A percentile compares a stretch with the other conserved stretches of the same genome.
phyloP scores from a whole-genome alignment of 2,888 invertebrate genomes.

The Ennomos erosarius region DNA sequence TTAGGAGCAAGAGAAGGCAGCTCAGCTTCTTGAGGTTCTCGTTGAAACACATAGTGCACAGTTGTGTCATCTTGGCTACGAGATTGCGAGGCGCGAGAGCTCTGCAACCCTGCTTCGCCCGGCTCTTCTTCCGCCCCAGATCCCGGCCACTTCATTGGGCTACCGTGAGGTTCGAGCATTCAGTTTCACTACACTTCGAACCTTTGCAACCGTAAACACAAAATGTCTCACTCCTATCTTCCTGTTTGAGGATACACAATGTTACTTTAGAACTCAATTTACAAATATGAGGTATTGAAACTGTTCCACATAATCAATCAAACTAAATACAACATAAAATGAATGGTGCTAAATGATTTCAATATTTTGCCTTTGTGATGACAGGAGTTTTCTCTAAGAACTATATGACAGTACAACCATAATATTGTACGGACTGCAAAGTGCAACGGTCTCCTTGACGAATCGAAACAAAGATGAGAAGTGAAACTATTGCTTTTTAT shows the following conservation, averaged over 20 bases:
- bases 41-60: slow-evolving; percentile 96
- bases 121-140: slow-evolving; percentile 88
- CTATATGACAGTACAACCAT: slow-evolving; percentile 74
- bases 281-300: slow-evolving; percentile 51
- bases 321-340: slow-evolving; percentile 53
- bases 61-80: slow-evolving; percentile 94
- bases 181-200: slow-evolving; percentile 75
- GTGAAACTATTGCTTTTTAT: slow-evolving; percentile 58
- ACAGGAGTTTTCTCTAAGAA: slow-evolving; percentile 74
- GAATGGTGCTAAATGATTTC: slow-evolving; percentile 60
- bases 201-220: slow-evolving; percentile 71
- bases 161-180: slow-evolving; percentile 85
- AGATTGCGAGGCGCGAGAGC: slow-evolving; percentile 88
- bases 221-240: slow-evolving; percentile 58
- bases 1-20: slow-evolving; percentile 90
- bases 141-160: slow-evolving; percentile 93
- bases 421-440: slow-evolving; percentile 84
- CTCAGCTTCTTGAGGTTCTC: slow-evolving; percentile 92
- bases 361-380: slow-evolving; percentile 71
- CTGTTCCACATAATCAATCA: slow-evolving; percentile 68
- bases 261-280: slow-evolving; percentile 53
- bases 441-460: slow-evolving; percentile 82
- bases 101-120: slow-evolving; percentile 82
- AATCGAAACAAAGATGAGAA: slow-evolving; percentile 84
- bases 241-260: slow-evolving; percentile 54